phyloP scores from a whole-genome alignment of 2,797 vertebrate genomes.

The Cirrhinus molitorella region DNA sequence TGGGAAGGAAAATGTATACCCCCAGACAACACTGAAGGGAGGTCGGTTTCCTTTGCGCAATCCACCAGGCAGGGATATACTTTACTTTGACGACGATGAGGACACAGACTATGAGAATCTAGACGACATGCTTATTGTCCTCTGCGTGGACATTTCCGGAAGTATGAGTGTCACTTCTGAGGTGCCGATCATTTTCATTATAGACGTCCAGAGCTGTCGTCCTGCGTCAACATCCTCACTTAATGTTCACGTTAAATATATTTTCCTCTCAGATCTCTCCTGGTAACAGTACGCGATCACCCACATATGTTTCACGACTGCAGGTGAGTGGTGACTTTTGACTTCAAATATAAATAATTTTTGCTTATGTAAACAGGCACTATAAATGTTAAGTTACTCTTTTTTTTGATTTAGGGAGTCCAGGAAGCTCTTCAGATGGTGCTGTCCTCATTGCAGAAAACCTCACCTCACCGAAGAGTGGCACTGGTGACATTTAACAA shows the following conservation, averaged over 20 bases:
- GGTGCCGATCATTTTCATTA: constrained; percentile 64
- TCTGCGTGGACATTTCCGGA: constrained; percentile 84
- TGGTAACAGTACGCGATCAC: constrained; percentile 63
- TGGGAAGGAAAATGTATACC: constrained; percentile 63
- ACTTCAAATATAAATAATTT: neutral
- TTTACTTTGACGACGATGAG: constrained; percentile 66
- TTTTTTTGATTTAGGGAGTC: constrained; percentile 69
- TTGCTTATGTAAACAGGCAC: neutral
- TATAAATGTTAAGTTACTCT: neutral
- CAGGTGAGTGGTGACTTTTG: constrained; percentile 66
- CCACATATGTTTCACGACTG: constrained; percentile 74
- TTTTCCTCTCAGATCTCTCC: constrained; percentile 67
- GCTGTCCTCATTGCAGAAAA: constrained; percentile 68
- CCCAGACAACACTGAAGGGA: constrained; percentile 41
- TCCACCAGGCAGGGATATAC: constrained; percentile 68
- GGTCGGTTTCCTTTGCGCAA: constrained; percentile 47
- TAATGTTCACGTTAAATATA: constrained; percentile 8
- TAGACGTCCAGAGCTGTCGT: neutral
- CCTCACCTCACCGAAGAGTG: constrained; percentile 74
- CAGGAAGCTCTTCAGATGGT: constrained; percentile 78
- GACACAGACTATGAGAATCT: constrained; percentile 76
- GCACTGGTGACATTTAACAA: constrained; percentile 80
- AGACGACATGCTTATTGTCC: constrained; percentile 78
- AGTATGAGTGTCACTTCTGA: constrained; percentile 83
- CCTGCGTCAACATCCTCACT: neutral